Conservation (phyloP, 2,113 vertebrate species). For the Notiomystis cincta region DNA sequence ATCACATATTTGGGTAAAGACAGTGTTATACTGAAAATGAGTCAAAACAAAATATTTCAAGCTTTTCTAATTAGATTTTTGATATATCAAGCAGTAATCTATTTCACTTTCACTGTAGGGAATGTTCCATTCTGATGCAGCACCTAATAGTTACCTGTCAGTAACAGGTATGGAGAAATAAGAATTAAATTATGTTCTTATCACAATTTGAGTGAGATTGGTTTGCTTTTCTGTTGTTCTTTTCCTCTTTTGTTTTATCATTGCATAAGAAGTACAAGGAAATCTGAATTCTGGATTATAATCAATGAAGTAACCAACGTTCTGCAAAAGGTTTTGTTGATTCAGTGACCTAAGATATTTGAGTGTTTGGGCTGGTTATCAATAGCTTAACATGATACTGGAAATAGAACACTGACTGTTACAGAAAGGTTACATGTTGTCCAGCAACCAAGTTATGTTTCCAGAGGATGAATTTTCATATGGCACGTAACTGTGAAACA, state of each 20-base stretch:
- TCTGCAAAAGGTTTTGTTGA: conserved; percentile 19
- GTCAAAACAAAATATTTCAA: background rate
- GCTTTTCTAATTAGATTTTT: background rate
- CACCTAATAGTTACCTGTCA: background rate
- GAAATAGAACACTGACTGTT: background rate
- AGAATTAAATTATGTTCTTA: background rate
- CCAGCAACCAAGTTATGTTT: conserved; percentile 66
- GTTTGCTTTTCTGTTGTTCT: background rate
- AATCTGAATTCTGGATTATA: background rate
- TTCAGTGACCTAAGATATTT: conserved; percentile 36
- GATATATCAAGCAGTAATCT: background rate
- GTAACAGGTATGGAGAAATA: background rate
- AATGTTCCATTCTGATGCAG: background rate
- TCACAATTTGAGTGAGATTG: background rate
- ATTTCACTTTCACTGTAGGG: background rate
- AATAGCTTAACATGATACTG: background rate
- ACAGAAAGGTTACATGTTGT: conserved; percentile 32
- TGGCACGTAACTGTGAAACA: conserved; percentile 9
- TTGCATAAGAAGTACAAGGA: background rate
- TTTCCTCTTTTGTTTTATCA: background rate
- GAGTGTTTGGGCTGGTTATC: conserved; percentile 7
- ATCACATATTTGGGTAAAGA: background rate
- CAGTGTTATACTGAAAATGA: background rate
- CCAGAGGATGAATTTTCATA: conserved; percentile 23
- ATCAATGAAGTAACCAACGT: background rate